These are phyloP conservation scores for Agrotis segetum DNA, from an alignment of 2,888 invertebrate species.

Conservation along the genomic window DNA sequence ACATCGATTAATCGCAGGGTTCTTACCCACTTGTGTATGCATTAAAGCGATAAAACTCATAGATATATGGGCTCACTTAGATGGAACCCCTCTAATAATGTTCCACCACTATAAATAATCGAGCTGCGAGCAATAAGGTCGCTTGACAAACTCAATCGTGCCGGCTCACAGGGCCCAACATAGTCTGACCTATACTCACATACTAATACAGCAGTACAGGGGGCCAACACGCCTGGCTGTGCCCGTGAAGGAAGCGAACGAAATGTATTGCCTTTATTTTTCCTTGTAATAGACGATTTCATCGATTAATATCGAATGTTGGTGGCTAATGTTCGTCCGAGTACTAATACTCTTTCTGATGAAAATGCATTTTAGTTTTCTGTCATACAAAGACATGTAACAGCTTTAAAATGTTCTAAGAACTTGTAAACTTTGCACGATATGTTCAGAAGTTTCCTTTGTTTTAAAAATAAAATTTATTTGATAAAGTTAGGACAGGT, in stretches of 20 bases:
- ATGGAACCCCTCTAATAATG: conserved; percentile 49
- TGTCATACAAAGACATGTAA: not conserved
- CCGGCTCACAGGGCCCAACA: conserved; percentile 20
- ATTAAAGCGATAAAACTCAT: conserved; percentile 46
- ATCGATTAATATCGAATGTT: conserved; percentile 39
- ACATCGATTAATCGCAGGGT: not conserved
- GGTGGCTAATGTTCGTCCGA: conserved; percentile 5
- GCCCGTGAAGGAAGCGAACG: conserved; percentile 28
- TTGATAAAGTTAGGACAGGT: not conserved
- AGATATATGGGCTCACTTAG: conserved; percentile 38
- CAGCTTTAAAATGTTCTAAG: not conserved
- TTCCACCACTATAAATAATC: conserved; percentile 57
- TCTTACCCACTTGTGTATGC: conserved; percentile 34
- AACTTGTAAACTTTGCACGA: conserved; percentile 17
- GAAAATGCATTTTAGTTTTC: not conserved
- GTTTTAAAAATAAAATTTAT: conserved; percentile 25
- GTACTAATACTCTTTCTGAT: not conserved
- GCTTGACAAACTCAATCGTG: conserved; percentile 58
- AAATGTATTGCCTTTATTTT: conserved; percentile 57
- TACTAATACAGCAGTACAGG: not conserved
- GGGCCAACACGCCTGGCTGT: conserved; percentile 21
- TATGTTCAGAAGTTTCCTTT: not conserved
- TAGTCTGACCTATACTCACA: conserved; percentile 1
- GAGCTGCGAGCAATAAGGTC: conserved; percentile 48
- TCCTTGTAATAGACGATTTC: conserved; percentile 47